phyloP scores from a whole-genome alignment of 2,113 vertebrate species.

The Callionymus lyra region DNA sequence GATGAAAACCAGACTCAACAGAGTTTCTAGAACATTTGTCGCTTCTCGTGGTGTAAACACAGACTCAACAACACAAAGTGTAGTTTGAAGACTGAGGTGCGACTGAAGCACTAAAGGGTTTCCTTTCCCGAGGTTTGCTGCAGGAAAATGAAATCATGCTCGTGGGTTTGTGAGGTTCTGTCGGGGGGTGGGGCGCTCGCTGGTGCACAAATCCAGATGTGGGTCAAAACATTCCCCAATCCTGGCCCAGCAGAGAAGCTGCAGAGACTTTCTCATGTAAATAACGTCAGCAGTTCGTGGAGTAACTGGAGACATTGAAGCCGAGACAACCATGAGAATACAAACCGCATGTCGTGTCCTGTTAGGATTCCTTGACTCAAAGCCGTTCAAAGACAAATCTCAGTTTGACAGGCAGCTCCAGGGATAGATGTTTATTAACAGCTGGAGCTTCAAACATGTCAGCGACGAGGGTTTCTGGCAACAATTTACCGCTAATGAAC shows the following conservation, averaged over 20 bases:
- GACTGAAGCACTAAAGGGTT: too few species aligned
- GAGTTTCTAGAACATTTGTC: conserved; percentile 15
- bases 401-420: conserved; percentile 40
- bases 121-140: too few species aligned
- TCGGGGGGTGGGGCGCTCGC: conserved; percentile 42
- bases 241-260: conserved; percentile 57
- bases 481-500: conserved; percentile 30
- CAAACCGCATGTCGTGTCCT: conserved; percentile 63
- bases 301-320: conserved; percentile 68
- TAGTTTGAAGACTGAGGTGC: conserved; percentile 27
- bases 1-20: conserved; percentile 61
- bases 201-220: conserved; percentile 70
- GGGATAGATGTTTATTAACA: not conserved
- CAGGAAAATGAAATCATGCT: conserved; percentile 10
- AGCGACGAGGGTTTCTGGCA: conserved; percentile 42
- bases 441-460: conserved; percentile 6
- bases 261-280: conserved; percentile 60
- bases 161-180: conserved; percentile 35
- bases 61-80: conserved; percentile 17
- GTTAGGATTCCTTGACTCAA: conserved; percentile 61
- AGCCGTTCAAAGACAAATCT: conserved; percentile 49
- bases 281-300: conserved; percentile 65
- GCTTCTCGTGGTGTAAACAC: conserved; percentile 28
- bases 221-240: conserved; percentile 68
- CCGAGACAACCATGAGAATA: conserved; percentile 63